phyloP scores from a whole-genome alignment of 2,113 vertebrate genomes.

The Chinchilla lanigera region DNA sequence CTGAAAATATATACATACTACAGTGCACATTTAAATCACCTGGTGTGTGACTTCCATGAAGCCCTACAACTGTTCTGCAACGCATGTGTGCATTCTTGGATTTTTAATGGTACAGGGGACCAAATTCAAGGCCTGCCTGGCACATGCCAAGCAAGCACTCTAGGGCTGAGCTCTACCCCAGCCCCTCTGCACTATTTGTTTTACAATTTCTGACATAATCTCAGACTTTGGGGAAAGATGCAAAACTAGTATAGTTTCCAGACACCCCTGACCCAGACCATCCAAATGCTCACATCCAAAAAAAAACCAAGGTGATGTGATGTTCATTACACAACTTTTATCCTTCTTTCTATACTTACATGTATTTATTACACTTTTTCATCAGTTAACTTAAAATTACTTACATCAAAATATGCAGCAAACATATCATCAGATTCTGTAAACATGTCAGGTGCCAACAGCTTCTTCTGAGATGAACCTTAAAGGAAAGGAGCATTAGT shows the following conservation, averaged over 20 bases:
- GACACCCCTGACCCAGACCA: background rate
- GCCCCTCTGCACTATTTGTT: background rate
- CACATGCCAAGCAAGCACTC: background rate
- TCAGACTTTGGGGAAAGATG: background rate
- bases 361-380: background rate
- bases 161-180: background rate
- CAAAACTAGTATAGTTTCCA: background rate
- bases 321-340: background rate
- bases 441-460: conserved; percentile 98
- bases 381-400: conserved; percentile 80
- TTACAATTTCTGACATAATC: background rate
- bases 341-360: background rate
- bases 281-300: background rate
- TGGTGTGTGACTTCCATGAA: background rate
- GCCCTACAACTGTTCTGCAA: background rate
- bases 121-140: background rate
- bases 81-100: background rate
- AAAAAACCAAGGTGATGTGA: background rate
- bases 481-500: conserved; percentile 78
- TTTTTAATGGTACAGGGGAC: no score
- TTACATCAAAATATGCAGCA: conserved; percentile 97
- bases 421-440: conserved; percentile 99
- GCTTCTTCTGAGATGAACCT: conserved; percentile 96
- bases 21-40: background rate
- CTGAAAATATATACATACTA: background rate